Percentiles rank a stretch among this genome's conserved stretches.
phyloP scores from a whole-genome alignment of 2,797 vertebrate species.

The Lepus townsendii region DNA sequence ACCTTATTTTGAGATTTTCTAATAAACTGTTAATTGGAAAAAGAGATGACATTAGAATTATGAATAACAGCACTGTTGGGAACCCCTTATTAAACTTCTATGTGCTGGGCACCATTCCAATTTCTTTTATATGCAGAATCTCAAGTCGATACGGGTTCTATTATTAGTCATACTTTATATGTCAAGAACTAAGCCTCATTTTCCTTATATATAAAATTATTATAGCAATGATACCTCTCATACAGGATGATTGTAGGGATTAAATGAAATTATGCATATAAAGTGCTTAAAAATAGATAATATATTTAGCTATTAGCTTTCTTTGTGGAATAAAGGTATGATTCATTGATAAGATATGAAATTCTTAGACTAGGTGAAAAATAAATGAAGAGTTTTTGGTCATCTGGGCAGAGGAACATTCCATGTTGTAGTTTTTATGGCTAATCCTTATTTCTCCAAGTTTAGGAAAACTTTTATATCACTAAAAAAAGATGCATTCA shows the following conservation, averaged over 20 bases:
- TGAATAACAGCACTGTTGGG: background rate
- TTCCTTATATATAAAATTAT: constrained; percentile 21
- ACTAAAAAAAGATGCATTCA: background rate
- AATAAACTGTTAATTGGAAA: constrained; percentile 46
- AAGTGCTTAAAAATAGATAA: constrained; percentile 28
- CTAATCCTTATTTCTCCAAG: constrained; percentile 8
- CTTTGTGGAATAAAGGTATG: constrained; percentile 26
- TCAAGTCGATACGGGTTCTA: background rate
- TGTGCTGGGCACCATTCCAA: background rate
- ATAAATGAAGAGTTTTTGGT: background rate
- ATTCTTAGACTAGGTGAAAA: constrained; percentile 24
- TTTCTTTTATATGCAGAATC: background rate
- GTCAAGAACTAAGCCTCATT: background rate
- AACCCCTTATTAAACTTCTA: background rate
- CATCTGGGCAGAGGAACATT: background rate
- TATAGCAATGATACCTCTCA: background rate
- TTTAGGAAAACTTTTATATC: background rate
- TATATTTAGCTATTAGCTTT: constrained; percentile 33
- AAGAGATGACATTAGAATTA: background rate
- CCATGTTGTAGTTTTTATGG: background rate
- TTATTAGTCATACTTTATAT: constrained; percentile 22
- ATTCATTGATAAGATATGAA: constrained; percentile 15
- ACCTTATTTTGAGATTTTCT: background rate
- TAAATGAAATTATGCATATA: background rate
- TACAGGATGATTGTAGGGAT: constrained; percentile 2